A percentile compares a stretch with the other conserved stretches of the same genome.
phyloP scores from a whole-genome alignment of 2,888 invertebrate species.

The Lymantria dispar region DNA sequence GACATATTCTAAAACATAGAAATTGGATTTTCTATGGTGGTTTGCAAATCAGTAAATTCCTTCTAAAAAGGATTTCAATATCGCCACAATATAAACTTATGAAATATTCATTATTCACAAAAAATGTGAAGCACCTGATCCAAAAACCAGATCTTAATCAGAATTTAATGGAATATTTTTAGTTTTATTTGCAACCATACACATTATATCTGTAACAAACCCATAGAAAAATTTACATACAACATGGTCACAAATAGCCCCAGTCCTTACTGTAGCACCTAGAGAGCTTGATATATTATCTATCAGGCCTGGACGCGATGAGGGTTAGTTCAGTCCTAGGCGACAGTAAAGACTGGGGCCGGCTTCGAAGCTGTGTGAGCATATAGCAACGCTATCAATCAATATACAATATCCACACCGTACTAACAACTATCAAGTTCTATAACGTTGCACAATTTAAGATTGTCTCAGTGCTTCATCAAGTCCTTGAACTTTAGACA shows the following conservation, averaged over 20 bases:
- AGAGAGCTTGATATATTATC: background rate
- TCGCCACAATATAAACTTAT: conserved; percentile 37
- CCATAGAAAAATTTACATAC: conserved; percentile 80
- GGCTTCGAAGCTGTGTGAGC: conserved; percentile 62
- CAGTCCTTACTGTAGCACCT: conserved; percentile 55
- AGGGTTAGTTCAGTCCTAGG: conserved; percentile 15
- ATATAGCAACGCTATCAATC: conserved; percentile 58
- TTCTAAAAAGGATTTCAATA: conserved; percentile 35
- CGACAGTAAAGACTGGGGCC: conserved; percentile 68
- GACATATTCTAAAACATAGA: conserved; percentile 68
- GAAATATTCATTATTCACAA: conserved; percentile 47
- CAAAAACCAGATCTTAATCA: conserved; percentile 47
- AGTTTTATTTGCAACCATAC: conserved; percentile 43
- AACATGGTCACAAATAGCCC: conserved; percentile 68
- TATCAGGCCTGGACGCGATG: background rate
- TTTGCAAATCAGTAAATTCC: conserved; percentile 48
- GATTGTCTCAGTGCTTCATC: conserved; percentile 58
- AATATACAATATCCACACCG: conserved; percentile 64
- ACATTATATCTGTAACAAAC: conserved; percentile 67
- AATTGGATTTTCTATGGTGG: conserved; percentile 65
- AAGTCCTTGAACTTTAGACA: conserved; percentile 59
- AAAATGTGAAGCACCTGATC: conserved; percentile 61
- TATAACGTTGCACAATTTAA: conserved; percentile 66
- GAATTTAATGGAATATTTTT: conserved; percentile 44
- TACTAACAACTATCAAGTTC: conserved; percentile 66